Evolutionary conservation across 92 coral and sea anemone genomes (phyloP).

Genomic region (Porites cylindrica): DNA sequence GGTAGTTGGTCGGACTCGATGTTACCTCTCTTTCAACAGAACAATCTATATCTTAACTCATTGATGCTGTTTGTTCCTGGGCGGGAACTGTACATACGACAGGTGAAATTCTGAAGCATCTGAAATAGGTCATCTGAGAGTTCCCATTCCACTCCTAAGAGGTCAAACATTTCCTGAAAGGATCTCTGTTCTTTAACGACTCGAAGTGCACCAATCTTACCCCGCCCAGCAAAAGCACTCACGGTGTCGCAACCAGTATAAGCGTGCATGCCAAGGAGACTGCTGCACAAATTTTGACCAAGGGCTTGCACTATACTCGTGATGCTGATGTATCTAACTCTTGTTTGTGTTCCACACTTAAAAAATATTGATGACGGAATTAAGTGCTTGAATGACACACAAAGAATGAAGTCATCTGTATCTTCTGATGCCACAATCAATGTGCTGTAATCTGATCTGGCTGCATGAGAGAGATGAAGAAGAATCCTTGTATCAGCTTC

Average conservation of each 20-base stretch:
- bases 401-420: slow-evolving; percentile 65
- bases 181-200: slow-evolving; percentile 25
- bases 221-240: slow-evolving; percentile 74
- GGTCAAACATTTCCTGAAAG: slow-evolving; percentile 41
- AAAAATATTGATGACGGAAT: slow-evolving; percentile 53
- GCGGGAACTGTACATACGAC: slow-evolving; percentile 43
- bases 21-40: slow-evolving; percentile 29
- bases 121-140: slow-evolving; percentile 40
- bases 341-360: slow-evolving; percentile 67
- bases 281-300: slow-evolving; percentile 54
- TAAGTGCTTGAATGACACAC: slow-evolving; percentile 38
- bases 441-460: slow-evolving; percentile 40
- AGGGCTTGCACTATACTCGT: slow-evolving; percentile 52
- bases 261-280: slow-evolving; percentile 74
- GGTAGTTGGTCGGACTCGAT: slow-evolving; percentile 30
- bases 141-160: slow-evolving; percentile 49
- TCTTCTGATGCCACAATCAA: slow-evolving; percentile 67
- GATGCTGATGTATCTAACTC: slow-evolving; percentile 54
- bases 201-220: slow-evolving; percentile 50
- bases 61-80: slow-evolving; percentile 56
- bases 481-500: slow-evolving; percentile 72
- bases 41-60: slow-evolving; percentile 50
- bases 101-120: slow-evolving; percentile 48
- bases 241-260: slow-evolving; percentile 76
- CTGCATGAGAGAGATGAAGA: slow-evolving; percentile 59